Conservation (phyloP, 53 echinoderm and acorn worm species). For the Hippasteria phrygiana region DNA sequence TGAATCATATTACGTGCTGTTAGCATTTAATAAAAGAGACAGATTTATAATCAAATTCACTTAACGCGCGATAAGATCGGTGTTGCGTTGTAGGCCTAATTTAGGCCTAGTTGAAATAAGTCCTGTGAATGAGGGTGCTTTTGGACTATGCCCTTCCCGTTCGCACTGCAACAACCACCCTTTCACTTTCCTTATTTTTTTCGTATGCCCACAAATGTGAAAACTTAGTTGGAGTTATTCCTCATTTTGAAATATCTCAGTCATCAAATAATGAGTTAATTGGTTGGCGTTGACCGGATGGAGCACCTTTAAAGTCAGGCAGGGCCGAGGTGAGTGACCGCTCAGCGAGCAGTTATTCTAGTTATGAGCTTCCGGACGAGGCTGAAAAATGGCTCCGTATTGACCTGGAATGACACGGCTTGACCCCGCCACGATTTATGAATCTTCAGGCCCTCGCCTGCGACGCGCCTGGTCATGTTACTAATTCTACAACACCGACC, state of each 20-base stretch:
- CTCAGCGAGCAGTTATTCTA: constrained; percentile 12
- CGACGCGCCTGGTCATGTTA: neutral
- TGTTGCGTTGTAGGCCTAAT: no score
- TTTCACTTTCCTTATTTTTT: no score
- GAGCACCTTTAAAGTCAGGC: constrained; percentile 1
- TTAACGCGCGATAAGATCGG: no score
- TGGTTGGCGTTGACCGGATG: neutral
- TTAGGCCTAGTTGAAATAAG: no score
- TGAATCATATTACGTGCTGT: no score
- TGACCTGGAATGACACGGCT: constrained; percentile 40
- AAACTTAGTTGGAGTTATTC: no score
- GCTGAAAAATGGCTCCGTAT: constrained; percentile 19
- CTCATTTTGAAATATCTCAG: neutral
- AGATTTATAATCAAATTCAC: no score
- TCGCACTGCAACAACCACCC: no score
- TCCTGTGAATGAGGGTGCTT: no score
- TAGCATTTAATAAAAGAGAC: no score
- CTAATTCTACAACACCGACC: constrained; percentile 1
- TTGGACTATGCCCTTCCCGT: no score
- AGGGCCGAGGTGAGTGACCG: constrained; percentile 45
- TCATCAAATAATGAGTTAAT: neutral
- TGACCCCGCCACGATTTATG: constrained; percentile 52
- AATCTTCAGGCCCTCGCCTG: constrained; percentile 28
- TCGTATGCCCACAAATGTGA: no score
- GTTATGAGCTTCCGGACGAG: constrained; percentile 60